Conservation (phyloP, 2,113 vertebrate species). For the Dendrocopos noguchii region DNA sequence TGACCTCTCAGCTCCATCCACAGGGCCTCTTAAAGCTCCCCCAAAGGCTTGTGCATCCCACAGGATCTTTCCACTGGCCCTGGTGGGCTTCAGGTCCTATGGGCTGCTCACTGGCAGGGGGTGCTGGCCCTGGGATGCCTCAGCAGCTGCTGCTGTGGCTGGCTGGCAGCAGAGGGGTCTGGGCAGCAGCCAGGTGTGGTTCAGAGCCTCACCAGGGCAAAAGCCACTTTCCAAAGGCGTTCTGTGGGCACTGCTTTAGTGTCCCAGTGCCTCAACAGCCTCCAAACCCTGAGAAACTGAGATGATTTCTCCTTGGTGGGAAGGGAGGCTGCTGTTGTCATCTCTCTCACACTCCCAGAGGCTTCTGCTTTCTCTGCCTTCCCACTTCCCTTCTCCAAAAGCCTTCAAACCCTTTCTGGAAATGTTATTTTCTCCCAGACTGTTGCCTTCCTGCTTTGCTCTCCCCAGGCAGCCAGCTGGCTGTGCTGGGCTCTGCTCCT, state of each 20-base stretch:
- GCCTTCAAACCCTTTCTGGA: constrained; percentile 15
- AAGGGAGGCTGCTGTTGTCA: neutral
- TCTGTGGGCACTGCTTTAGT: neutral
- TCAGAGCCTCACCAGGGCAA: neutral
- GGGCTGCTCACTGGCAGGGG: neutral
- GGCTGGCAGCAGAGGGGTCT: neutral
- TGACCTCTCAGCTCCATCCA: neutral
- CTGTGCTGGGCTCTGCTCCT: neutral
- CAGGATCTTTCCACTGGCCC: neutral
- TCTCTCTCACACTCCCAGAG: neutral
- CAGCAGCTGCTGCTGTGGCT: fast-evolving
- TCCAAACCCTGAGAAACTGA: constrained; percentile 11
- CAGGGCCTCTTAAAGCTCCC: neutral
- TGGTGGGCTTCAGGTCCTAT: neutral
- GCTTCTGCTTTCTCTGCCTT: constrained; percentile 20
- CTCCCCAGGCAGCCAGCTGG: neutral
- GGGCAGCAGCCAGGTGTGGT: neutral
- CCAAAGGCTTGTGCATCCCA: neutral
- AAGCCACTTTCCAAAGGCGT: neutral
- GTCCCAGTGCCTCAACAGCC: neutral
- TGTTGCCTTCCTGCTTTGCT: constrained; percentile 20
- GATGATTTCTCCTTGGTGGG: neutral
- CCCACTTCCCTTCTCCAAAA: constrained; percentile 47
- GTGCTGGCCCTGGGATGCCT: neutral
- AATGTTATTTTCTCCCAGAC: constrained; percentile 36